A percentile compares a stretch with the other conserved stretches of the same genome.
Evolutionary conservation across 2,797 vertebrate species (phyloP).

Genomic region (Danio kyathit): DNA sequence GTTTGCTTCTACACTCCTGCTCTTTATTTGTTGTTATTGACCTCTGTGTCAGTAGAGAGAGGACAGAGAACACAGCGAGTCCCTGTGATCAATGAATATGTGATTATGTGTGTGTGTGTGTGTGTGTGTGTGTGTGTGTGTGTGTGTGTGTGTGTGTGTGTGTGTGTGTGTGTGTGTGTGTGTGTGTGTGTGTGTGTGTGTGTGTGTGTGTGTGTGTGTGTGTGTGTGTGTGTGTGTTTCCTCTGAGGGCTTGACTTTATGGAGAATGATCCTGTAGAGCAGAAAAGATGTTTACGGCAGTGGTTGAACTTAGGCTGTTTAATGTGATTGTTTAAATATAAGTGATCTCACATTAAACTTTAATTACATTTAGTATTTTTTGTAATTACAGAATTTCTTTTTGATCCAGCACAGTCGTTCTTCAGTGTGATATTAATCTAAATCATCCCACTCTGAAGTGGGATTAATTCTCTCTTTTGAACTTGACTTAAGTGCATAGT

Average conservation of each 20-base stretch:
- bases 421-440: slow-evolving; percentile 2
- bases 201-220: slow-evolving; percentile 48
- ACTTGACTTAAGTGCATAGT: slow-evolving; percentile 23
- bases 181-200: slow-evolving; percentile 51
- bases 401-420: background rate
- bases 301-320: slow-evolving; percentile 23
- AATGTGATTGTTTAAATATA: background rate
- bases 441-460: background rate
- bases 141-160: slow-evolving; percentile 45
- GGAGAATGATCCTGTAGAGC: slow-evolving; percentile 13
- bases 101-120: slow-evolving; percentile 53
- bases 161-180: slow-evolving; percentile 26
- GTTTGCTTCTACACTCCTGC: slow-evolving; percentile 5
- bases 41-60: slow-evolving; percentile 21
- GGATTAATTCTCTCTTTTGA: background rate
- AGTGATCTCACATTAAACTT: background rate
- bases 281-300: slow-evolving; percentile 33
- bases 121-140: slow-evolving; percentile 36
- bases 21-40: slow-evolving; percentile 32
- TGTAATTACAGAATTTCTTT: background rate
- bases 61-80: slow-evolving; percentile 33
- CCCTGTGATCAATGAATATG: slow-evolving; percentile 58
- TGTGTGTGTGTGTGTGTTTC: slow-evolving; percentile 20
- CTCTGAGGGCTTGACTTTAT: slow-evolving; percentile 12
- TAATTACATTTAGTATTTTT: background rate